A percentile compares a stretch with the other conserved stretches of the same genome.
phyloP scores from a whole-genome alignment of 2,797 vertebrate species.

The Pyrocephalus nanus region DNA sequence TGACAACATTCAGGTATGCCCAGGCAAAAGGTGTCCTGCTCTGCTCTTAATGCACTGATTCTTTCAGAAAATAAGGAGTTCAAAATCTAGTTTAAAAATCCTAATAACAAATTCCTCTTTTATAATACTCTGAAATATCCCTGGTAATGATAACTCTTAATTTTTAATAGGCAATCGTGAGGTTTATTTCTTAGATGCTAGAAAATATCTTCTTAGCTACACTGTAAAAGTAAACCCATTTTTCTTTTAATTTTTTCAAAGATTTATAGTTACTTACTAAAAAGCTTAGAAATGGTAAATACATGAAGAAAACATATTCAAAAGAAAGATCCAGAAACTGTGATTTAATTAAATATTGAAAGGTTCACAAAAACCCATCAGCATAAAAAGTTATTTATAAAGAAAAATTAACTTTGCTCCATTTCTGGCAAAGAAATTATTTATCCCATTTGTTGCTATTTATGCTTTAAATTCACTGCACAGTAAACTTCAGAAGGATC shows the following conservation, averaged over 20 bases:
- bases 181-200: background rate
- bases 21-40: background rate
- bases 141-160: background rate
- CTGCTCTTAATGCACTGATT: background rate
- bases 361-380: background rate
- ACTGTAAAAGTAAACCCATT: background rate
- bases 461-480: conserved; percentile 43
- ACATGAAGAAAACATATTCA: background rate
- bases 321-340: conserved; percentile 5
- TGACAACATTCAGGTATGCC: background rate
- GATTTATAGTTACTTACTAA: background rate
- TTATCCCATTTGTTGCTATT: conserved; percentile 58
- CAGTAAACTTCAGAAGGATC: conserved; percentile 51
- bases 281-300: background rate
- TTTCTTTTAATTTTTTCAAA: background rate
- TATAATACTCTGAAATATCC: background rate
- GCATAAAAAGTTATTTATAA: conserved; percentile 19
- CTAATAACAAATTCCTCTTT: background rate
- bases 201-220: background rate
- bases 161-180: background rate
- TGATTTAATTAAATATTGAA: background rate
- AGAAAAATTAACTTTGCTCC: conserved; percentile 11
- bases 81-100: background rate
- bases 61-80: conserved; percentile 1
- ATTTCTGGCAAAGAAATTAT: conserved; percentile 22